Base-by-base conservation (phyloP, 2,797 vertebrate species). In the Gobionotothen gibberifrons region DNA sequence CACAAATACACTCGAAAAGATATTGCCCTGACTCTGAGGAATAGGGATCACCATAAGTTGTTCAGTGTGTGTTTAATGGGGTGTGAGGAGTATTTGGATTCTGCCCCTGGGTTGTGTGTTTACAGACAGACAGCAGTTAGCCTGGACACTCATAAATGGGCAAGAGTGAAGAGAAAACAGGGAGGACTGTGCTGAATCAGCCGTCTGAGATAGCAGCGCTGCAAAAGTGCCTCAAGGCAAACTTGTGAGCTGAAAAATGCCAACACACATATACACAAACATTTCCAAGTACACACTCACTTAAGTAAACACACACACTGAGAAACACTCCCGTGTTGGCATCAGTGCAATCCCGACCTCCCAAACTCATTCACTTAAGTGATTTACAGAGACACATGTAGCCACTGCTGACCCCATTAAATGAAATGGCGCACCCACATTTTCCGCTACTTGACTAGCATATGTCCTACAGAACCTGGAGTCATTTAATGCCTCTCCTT, bases 151-250 rank as follows among this genome's bases (percentile, higher is more conserved):
- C 70, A 67, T 84, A 89, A 89, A 89, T 73, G 72, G 81, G 75
- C 47, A 72, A 77, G 79, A 76, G 65, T 17, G 72, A 60, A 69
- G 54, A 81, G 75, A 73, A 73, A 67, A 73, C 19, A 21, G 53
- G 44, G 48, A 71, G 74, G 55, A 63, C 63, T 58, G 53, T 84
- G 90, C 92, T 92, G 90, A 91, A 67, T 93, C 90, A 91, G 90
- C 85, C 4, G 4, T 75, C 79, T 81, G 49, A 83, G 77, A 72
- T 26, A 74, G 81, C 51, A 9, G 54, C 10, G 56, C 82, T 54
- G 78, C 62, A 81, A 76, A 86, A 74, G 51, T 44, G 75, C 72
- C 78, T 72, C 42, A 16, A 76, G 89, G 85, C 76, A 71, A 85
- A 85, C 58, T 65, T 29, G 43, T 16, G 32, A 80, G 77, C 57